phyloP scores from a whole-genome alignment of 2,797 vertebrate species.

The Enteromius viviparus region DNA sequence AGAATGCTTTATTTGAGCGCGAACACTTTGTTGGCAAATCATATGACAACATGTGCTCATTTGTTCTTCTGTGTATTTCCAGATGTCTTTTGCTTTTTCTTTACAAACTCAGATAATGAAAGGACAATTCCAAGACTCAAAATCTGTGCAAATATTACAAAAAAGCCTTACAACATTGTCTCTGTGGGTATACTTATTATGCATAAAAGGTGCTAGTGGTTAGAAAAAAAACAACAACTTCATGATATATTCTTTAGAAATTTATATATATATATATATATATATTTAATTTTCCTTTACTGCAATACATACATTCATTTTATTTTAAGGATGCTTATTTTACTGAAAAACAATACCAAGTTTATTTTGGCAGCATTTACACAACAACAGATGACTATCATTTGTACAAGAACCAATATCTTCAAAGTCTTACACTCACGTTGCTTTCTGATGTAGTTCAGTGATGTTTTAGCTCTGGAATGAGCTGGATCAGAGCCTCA shows the following conservation, averaged over 20 bases:
- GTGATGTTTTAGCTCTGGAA: background rate
- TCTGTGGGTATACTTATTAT: background rate
- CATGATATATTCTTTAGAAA: background rate
- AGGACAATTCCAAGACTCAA: background rate
- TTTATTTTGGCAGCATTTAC: background rate
- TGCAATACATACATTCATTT: background rate
- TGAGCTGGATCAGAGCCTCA: slow-evolving; percentile 20
- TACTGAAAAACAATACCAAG: background rate
- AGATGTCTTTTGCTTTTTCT: background rate
- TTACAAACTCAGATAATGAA: background rate
- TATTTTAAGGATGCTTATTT: background rate
- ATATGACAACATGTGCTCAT: background rate
- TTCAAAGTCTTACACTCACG: background rate
- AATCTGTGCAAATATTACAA: background rate
- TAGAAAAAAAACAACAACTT: background rate
- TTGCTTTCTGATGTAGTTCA: background rate
- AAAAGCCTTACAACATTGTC: background rate
- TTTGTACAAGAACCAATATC: background rate
- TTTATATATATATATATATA: too few relatives aligned
- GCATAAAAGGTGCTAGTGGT: background rate
- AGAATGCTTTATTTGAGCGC: background rate
- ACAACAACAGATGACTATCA: background rate
- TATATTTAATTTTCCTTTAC: too few relatives aligned
- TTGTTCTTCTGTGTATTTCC: background rate
- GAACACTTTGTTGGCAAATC: background rate